Evolutionary conservation across 2,888 invertebrate species (phyloP).

Genomic region (Cheilosia vulpina): DNA sequence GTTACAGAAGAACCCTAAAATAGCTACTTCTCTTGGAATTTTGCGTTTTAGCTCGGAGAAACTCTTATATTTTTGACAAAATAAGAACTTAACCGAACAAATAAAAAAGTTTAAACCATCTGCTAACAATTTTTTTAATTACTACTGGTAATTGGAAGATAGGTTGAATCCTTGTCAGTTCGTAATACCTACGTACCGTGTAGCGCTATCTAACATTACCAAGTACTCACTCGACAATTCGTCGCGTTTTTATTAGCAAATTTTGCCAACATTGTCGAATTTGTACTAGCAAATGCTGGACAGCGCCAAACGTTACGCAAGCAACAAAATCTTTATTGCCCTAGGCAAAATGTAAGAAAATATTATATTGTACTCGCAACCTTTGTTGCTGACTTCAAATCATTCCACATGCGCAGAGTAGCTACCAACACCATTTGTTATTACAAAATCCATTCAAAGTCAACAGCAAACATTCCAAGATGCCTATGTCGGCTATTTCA

Average conservation of each 20-base stretch:
- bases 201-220: background rate
- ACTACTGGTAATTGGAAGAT: no score
- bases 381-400: background rate
- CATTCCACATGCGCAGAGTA: background rate
- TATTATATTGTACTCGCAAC: background rate
- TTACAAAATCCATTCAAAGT: conserved; percentile 23
- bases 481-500: conserved; percentile 29
- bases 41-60: no score
- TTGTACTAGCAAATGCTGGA: background rate
- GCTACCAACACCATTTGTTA: background rate
- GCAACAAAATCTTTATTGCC: background rate
- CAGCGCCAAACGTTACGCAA: background rate
- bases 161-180: no score
- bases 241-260: background rate
- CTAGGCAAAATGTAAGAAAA: background rate
- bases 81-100: no score
- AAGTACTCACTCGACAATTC: background rate
- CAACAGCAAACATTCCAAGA: conserved; percentile 26
- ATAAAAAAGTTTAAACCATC: no score
- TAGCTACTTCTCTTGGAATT: no score
- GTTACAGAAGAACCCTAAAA: no score
- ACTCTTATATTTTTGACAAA: no score
- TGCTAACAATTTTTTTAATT: no score
- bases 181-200: no score
- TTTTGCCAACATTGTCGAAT: background rate